A percentile compares a stretch with the other conserved stretches of the same genome.
phyloP scores from a whole-genome alignment of 2,888 invertebrate species.

The Lasioglossum figueresi region DNA sequence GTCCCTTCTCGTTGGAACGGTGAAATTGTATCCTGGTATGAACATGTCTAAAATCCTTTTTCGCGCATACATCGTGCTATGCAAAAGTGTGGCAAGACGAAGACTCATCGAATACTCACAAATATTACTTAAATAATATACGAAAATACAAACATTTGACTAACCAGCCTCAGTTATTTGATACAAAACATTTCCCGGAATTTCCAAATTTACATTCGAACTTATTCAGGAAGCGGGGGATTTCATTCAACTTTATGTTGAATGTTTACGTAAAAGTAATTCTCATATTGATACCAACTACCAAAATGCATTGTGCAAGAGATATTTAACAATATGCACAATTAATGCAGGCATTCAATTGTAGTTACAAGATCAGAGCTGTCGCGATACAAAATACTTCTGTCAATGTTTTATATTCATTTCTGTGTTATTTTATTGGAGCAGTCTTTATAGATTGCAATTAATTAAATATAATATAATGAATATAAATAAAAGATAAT shows the following conservation, averaged over 20 bases:
- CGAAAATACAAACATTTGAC: not conserved
- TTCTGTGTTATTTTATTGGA: not conserved
- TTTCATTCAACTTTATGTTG: not conserved
- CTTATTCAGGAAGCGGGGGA: not conserved
- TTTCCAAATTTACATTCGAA: not conserved
- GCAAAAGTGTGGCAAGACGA: not conserved
- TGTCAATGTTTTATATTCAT: not conserved
- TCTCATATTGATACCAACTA: not conserved
- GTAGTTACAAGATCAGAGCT: not conserved
- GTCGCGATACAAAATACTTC: not conserved
- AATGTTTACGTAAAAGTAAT: not conserved
- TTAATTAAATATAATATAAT: not conserved
- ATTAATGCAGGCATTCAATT: not conserved
- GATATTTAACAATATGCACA: not conserved
- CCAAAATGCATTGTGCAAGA: not conserved
- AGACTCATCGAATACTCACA: not conserved
- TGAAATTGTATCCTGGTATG: conserved; percentile 27
- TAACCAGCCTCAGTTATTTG: not conserved
- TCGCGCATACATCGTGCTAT: not conserved
- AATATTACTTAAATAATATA: not conserved
- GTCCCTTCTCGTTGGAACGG: not conserved
- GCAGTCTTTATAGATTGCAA: not conserved
- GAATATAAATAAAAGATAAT: not conserved
- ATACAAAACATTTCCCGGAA: not conserved
- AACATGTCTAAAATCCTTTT: not conserved